A percentile compares a stretch with the other conserved stretches of the same genome.
Evolutionary conservation across 92 coral and sea anemone genomes (phyloP).

Genomic region (Bergia sp.): DNA sequence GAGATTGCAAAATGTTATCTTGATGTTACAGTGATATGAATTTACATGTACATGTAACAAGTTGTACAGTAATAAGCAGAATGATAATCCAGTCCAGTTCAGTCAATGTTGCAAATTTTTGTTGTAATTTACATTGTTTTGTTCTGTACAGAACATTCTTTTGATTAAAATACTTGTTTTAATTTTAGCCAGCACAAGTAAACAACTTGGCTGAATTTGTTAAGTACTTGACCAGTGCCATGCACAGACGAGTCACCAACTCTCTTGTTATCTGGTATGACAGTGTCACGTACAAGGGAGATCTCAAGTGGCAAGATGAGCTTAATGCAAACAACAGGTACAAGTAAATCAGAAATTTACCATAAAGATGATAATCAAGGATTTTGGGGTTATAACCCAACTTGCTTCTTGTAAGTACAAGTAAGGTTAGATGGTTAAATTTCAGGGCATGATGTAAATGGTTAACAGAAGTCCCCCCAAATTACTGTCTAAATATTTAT

Average conservation of each 20-base stretch:
- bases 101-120: no score
- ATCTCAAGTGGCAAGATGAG: slow-evolving; percentile 91
- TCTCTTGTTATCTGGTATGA: slow-evolving; percentile 96
- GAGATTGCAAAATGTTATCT: no score
- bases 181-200: slow-evolving; percentile 87
- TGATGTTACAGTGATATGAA: no score
- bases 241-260: slow-evolving; percentile 73
- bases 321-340: slow-evolving; percentile 90
- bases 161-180: background rate
- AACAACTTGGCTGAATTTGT: slow-evolving; percentile 84
- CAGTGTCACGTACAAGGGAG: slow-evolving; percentile 94
- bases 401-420: background rate
- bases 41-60: no score
- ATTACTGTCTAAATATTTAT: no score
- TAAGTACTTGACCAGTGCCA: slow-evolving; percentile 67
- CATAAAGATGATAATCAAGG: background rate
- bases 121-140: no score
- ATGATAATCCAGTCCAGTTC: no score
- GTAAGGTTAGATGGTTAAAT: no score
- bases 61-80: no score
- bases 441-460: no score
- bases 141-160: no score
- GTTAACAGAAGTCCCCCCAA: no score
- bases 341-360: background rate
- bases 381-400: background rate